Base-by-base conservation (phyloP, 2,888 invertebrate genomes). In the Nudaria mundana region DNA sequence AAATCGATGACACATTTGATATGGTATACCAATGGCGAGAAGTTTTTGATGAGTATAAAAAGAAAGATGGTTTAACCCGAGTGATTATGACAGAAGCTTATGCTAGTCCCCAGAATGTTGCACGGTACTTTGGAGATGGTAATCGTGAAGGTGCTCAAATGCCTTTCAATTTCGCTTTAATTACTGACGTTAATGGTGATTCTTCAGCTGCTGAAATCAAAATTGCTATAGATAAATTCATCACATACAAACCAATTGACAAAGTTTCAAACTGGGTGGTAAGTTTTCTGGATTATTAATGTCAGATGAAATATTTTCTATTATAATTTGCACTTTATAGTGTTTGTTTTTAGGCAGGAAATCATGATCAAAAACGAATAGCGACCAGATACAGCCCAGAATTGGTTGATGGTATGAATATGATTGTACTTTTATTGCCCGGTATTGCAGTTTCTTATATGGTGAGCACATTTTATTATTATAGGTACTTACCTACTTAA, bases 401-500 rank as follows among this genome's bases (percentile, higher is more conserved):
- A 38, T 85, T 93, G 54, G 91, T 93, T 0, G 96, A 97, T 75
- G 94, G 93, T 10, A 90, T 97, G 65, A 95, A 96, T 68, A 95
- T 97, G 94, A 71, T 98, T 37, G 84, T 93, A 11, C 85, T 96
- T 67, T 89, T 97, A 10, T 82, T 98, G 35, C 97, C 97, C 1
- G 98, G 98, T 25, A 91, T 96, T 3, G 92, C 94, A 13, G 92
- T 97, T 5, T 94, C 95, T 0, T 98, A 98, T 68, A 95, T 97
- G 86, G 92, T 91, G 62, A 77, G 75, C 2, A 7, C 2, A 26
- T 5, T 12, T 5, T 10, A 11, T 5, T 24, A 5, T 11, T n/a
- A 23, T 3, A 24, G 6, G 5, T n/a, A 10, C 2, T 10, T 3
- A 23, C 10, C 1, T 23, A 4, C n/a, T 23, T 23, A 7, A 23